Evolutionary conservation across 2,113 vertebrate genomes (phyloP).

Genomic region (Riparia riparia): DNA sequence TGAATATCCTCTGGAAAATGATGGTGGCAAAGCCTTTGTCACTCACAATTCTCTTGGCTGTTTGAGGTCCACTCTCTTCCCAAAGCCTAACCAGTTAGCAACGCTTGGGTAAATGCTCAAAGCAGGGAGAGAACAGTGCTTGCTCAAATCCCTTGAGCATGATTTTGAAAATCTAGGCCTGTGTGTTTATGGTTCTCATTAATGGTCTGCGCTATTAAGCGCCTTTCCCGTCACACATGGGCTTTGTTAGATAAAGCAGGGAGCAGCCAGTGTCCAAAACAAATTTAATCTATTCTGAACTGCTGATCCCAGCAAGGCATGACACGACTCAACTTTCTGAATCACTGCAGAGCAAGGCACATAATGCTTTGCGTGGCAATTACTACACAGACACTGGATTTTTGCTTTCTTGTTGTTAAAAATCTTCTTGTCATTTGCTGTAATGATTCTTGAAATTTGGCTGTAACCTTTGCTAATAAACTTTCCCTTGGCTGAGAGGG

Average conservation of each 20-base stretch:
- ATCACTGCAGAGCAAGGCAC: not conserved
- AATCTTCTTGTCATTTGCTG: conserved; percentile 28
- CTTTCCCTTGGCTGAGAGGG: not conserved
- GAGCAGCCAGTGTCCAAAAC: conserved; percentile 50
- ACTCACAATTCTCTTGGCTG: not conserved
- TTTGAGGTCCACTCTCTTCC: not conserved
- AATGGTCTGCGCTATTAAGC: not conserved
- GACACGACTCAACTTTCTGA: conserved; percentile 6
- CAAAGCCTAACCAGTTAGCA: not conserved
- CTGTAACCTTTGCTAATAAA: conserved; percentile 39
- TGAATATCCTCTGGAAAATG: not conserved
- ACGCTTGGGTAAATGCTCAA: not conserved
- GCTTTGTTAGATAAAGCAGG: conserved; percentile 48
- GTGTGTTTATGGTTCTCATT: conserved; percentile 51
- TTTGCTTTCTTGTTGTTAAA: conserved; percentile 27
- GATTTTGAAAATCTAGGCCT: not conserved
- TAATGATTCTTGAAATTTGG: not conserved
- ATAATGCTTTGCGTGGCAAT: not conserved
- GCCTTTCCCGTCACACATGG: not conserved
- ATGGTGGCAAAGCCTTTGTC: not conserved
- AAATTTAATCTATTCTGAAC: conserved; percentile 58
- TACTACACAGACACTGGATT: not conserved
- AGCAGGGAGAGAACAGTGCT: not conserved
- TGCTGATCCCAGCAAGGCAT: conserved; percentile 59
- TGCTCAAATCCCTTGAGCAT: conserved; percentile 1